A percentile compares a stretch with the other conserved stretches of the same genome.
Conservation (phyloP, 2,113 vertebrate genomes). For the Forbesichthys papilliferus region DNA sequence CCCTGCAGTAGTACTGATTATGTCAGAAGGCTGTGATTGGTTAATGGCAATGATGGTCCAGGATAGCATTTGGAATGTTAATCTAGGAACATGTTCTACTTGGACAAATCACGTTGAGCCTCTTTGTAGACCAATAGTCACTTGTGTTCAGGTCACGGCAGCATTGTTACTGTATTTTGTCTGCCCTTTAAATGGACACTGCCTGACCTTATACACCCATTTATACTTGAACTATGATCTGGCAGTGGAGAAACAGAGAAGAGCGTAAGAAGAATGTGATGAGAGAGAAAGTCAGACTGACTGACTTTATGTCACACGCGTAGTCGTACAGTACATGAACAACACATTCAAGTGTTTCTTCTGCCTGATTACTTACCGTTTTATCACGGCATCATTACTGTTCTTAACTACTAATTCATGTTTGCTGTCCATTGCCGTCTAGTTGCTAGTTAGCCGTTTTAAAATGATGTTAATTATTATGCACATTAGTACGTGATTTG, state of each 20-base stretch:
- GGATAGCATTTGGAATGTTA: too few relatives aligned
- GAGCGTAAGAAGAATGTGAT: background rate
- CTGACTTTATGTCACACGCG: too few relatives aligned
- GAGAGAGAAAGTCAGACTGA: background rate
- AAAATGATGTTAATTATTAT: background rate
- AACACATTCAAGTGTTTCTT: too few relatives aligned
- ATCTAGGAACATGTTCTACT: too few relatives aligned
- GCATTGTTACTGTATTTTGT: background rate
- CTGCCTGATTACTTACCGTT: too few relatives aligned
- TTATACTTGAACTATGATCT: background rate
- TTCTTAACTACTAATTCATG: background rate
- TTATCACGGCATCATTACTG: too few relatives aligned
- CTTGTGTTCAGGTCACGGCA: background rate
- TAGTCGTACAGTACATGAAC: too few relatives aligned
- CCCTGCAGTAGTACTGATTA: too few relatives aligned
- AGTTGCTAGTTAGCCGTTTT: background rate
- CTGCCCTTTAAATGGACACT: background rate
- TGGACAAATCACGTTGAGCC: too few relatives aligned
- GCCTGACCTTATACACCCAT: background rate
- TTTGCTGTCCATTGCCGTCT: conserved; percentile 1
- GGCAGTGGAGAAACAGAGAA: background rate
- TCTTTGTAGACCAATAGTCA: background rate
- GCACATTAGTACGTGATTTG: background rate
- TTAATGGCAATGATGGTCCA: too few relatives aligned
- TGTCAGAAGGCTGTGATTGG: too few relatives aligned